A percentile compares a stretch with the other conserved stretches of the same genome.
These are phyloP conservation scores for Peromyscus aztecus DNA, from an alignment of 2,797 vertebrate species.

Conservation along the genomic window DNA sequence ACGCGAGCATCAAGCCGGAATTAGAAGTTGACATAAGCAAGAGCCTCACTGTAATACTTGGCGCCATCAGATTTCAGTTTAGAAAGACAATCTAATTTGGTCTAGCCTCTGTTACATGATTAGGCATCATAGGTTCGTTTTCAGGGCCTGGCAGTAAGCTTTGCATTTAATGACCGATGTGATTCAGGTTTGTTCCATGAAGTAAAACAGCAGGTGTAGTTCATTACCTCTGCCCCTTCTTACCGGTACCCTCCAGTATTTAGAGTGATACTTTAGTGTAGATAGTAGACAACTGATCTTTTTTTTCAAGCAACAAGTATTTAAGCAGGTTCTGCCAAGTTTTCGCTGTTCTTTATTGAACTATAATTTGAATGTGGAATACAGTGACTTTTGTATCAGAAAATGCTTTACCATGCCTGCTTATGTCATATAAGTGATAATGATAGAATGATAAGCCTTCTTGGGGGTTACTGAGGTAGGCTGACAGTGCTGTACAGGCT, in stretches of 20 bases:
- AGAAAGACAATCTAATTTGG: conserved; percentile 63
- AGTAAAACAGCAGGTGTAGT: not conserved
- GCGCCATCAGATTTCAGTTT: conserved; percentile 44
- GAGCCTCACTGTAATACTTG: not conserved
- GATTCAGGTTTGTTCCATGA: not conserved
- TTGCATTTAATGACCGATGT: conserved; percentile 6
- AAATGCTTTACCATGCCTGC: not conserved
- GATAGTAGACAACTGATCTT: not conserved
- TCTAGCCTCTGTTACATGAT: not conserved
- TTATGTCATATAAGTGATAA: not conserved
- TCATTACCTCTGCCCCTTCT: not conserved
- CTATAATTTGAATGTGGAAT: conserved; percentile 15
- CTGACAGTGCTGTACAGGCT: not conserved
- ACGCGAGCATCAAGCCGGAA: not conserved
- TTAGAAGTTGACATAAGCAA: not conserved
- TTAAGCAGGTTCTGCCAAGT: not conserved
- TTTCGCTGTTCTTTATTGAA: conserved; percentile 23
- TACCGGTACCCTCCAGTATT: not conserved
- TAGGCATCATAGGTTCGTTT: conserved; percentile 1
- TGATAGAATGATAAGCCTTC: conserved; percentile 33
- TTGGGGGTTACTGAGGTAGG: not conserved
- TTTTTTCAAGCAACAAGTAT: not conserved
- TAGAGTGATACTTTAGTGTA: not conserved
- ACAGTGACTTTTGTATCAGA: conserved; percentile 30
- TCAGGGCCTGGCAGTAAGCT: not conserved